A percentile compares a stretch with the other conserved stretches of the same genome.
Evolutionary conservation across 2,113 vertebrate genomes (phyloP).

Genomic region (Ctenodactylus gundi): DNA sequence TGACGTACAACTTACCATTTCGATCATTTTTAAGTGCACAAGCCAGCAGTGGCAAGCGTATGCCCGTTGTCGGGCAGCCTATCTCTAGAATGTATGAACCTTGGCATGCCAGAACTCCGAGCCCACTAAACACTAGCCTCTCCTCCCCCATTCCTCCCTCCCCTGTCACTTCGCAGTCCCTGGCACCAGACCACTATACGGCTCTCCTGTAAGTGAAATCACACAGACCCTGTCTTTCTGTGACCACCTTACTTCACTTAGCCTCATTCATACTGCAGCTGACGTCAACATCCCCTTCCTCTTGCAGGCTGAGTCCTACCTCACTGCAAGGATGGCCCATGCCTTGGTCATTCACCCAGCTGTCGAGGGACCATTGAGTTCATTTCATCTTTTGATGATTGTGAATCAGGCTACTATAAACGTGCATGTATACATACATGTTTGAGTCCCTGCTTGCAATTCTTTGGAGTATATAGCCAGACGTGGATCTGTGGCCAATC

Average conservation of each 20-base stretch:
- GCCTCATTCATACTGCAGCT: neutral
- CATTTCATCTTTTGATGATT: neutral
- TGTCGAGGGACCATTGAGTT: neutral
- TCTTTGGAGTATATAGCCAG: too few relatives aligned
- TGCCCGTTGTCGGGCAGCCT: neutral
- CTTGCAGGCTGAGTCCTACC: neutral
- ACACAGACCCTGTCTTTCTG: neutral
- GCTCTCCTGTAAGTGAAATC: neutral
- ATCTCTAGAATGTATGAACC: neutral
- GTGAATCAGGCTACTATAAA: neutral
- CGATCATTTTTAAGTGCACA: neutral
- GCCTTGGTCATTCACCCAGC: neutral
- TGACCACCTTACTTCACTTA: neutral
- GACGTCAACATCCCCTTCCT: neutral
- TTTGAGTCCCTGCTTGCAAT: neutral
- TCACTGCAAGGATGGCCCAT: too few relatives aligned
- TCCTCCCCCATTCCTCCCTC: accelerated
- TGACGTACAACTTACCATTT: neutral
- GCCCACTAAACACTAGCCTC: neutral
- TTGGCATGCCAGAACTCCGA: neutral
- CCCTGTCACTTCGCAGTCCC: too few relatives aligned
- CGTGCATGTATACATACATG: neutral
- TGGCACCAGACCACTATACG: neutral
- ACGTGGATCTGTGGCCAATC: too few relatives aligned
- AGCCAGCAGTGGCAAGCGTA: neutral